A percentile compares a stretch with the other conserved stretches of the same genome.
Conservation (phyloP, 30 jellyfish, hydroid and myxozoan genomes). For the Phacellophora camtschatica region DNA sequence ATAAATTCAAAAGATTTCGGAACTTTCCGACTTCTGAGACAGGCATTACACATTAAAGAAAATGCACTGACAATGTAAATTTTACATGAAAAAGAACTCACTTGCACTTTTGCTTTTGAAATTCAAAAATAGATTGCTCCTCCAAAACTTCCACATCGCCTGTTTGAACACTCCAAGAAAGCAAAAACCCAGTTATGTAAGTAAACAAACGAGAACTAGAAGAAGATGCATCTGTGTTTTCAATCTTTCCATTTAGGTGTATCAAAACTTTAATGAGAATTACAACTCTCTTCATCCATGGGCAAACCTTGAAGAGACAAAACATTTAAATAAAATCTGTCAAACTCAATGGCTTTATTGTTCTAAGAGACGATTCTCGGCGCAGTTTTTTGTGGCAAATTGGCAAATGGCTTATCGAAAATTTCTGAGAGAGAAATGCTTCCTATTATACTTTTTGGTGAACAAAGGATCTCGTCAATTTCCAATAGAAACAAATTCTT, state of each 20-base stretch:
- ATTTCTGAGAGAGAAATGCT: too few relatives aligned
- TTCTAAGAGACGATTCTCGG: too few relatives aligned
- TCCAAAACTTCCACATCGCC: constrained; percentile 54
- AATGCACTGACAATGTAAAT: not conserved
- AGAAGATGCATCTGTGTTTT: not conserved
- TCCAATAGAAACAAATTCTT: too few relatives aligned
- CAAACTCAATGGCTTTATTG: too few relatives aligned
- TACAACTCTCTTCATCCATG: constrained; percentile 14
- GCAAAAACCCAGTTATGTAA: constrained; percentile 63
- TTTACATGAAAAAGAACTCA: not conserved
- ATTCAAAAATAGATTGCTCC: constrained; percentile 52
- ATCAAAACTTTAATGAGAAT: constrained; percentile 68
- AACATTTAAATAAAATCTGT: too few relatives aligned
- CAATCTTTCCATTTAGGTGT: constrained; percentile 28
- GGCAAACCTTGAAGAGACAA: constrained; percentile 54
- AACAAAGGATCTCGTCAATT: too few relatives aligned
- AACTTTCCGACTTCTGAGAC: too few relatives aligned
- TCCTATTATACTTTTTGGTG: too few relatives aligned
- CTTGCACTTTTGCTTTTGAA: constrained; percentile 67
- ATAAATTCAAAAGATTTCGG: too few relatives aligned
- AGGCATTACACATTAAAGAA: too few relatives aligned
- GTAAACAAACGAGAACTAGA: constrained; percentile 6
- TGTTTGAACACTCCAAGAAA: constrained; percentile 68
- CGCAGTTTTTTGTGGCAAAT: too few relatives aligned
- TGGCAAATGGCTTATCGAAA: too few relatives aligned